Base-by-base conservation (phyloP, 2,888 invertebrate genomes). In the Megastigmus dorsalis region DNA sequence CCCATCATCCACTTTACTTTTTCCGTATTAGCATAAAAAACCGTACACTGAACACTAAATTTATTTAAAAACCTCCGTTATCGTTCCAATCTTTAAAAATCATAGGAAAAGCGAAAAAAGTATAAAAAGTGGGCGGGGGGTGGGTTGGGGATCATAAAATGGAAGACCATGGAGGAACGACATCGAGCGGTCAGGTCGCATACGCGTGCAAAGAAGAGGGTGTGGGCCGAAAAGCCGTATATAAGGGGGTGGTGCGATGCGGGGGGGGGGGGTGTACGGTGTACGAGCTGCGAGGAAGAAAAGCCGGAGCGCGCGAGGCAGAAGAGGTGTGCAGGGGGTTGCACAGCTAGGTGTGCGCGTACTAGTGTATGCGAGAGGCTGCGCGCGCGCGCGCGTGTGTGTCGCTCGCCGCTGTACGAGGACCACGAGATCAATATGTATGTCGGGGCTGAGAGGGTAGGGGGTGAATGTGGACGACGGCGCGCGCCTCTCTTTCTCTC, bases 351-450 rank as follows among this genome's bases (percentile, higher is more conserved):
- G 52, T 41, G 45, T n/a, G 30, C 28, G 54, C 4, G 41, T 9
- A n/a, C 43, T 15, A 15, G 33, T 33, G 33, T 15, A 54, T 9
- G 20, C 20, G 41, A 20, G 60, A 13, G 62, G n/a, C n/a, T 36
- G 43, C 45, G 41, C 28, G 62, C 9, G 59, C 28, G 38, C 28
- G 41, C 41, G 45, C 33, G 60, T 20, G 62, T 66, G 26, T 76
- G 75, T 54, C 75, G 77, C 45, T 74, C 73, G 79, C 74, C 69
- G 78, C 75, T 80, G 79, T 80, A 82, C 84, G 82, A 85, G 83
- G 86, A 85, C 87, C 86, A 86, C 86, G 86, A 87, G 87, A 88
- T 88, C 88, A 88, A 88, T 88, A 88, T 88, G 88, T 87, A 87
- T 87, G 88, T 87, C 85, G 85, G 84, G 86, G n/a, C n/a, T n/a